These are phyloP conservation scores for Mormoops blainvillei DNA, from an alignment of 2,113 vertebrate genomes.

Conservation along the genomic window DNA sequence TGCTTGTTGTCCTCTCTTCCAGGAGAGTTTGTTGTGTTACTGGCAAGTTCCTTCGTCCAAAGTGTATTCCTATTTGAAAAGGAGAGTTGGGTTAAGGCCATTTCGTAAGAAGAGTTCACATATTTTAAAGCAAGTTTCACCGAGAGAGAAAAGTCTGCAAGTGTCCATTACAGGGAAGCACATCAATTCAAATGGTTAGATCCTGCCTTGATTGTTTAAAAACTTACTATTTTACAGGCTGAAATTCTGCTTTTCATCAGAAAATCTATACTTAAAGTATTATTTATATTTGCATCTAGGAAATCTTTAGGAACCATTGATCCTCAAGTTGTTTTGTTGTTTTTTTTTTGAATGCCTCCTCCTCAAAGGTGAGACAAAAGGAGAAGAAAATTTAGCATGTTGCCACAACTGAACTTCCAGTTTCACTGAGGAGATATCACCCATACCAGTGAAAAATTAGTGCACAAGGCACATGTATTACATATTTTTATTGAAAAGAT, in stretches of 20 bases:
- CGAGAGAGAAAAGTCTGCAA: background rate
- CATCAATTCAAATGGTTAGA: background rate
- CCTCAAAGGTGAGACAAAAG: background rate
- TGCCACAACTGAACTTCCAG: background rate
- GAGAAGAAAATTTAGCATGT: background rate
- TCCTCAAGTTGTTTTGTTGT: background rate
- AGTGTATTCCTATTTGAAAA: constrained; percentile 12
- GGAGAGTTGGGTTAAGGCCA: background rate
- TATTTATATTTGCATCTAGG: constrained; percentile 22
- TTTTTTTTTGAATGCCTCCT: background rate
- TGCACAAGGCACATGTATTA: background rate
- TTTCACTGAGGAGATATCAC: background rate
- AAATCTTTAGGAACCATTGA: background rate
- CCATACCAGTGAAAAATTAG: background rate
- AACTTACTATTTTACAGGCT: background rate
- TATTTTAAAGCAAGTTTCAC: background rate
- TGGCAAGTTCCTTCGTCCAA: constrained; percentile 11
- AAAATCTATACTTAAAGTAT: constrained; percentile 2
- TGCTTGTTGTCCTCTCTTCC: constrained; percentile 33
- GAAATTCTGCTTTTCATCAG: constrained; percentile 23
- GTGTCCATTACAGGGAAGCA: background rate
- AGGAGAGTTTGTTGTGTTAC: constrained; percentile 29
- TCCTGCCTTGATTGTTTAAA: background rate
- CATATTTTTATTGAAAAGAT: background rate
- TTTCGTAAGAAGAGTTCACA: background rate